Base-by-base conservation (phyloP, 23 tunicate species). In the Halocynthia aurantium region DNA sequence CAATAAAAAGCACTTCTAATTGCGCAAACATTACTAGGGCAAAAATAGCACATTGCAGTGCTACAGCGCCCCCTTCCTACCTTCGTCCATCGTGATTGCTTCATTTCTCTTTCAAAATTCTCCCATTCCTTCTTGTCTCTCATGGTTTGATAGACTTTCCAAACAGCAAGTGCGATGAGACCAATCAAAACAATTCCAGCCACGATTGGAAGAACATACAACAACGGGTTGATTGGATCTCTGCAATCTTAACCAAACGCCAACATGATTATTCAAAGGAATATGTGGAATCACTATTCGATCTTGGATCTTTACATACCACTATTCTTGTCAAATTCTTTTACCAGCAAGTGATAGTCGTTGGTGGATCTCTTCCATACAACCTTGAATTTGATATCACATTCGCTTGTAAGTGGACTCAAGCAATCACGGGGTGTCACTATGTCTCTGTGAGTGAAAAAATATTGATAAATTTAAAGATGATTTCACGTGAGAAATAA, bases 71-170 rank as follows among this genome's bases (percentile, higher is more conserved):
- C 15, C 22, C 6, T 56, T 9, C 67, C 53, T 53, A 88, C 95
- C 95, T 83, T 82, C 10, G 95, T 88, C 95, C 95, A 88, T 64
- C 80, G 83, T 6, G 87, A 83, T 44, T 83, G 68, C 63, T 83
- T 83, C 88, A 83, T 83, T 73, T 88, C 95, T 53, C 84, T 88
- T 83, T 88, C 88, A 83, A 88, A 88, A 44, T 72, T 83, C 40
- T 55, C 57, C 95, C 95, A 88, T 50, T 88, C 95, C 63, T 82
- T 73, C 58, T 83, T 88, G 69, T 88, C 95, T 12, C 95, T 69
- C 58, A 69, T 75, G 8, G 88, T 83, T 79, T 88, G 95, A 53
- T 79, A 88, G 50, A 83, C 60, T 74, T 88, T 88, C 95, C 95
- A 88, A 12, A 73, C 80, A 40, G 75, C 65, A 60, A 88, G 72